Evolutionary conservation across 1,140 invertebrate species (phyloP).

Genomic region (Cydia fagiglandana): DNA sequence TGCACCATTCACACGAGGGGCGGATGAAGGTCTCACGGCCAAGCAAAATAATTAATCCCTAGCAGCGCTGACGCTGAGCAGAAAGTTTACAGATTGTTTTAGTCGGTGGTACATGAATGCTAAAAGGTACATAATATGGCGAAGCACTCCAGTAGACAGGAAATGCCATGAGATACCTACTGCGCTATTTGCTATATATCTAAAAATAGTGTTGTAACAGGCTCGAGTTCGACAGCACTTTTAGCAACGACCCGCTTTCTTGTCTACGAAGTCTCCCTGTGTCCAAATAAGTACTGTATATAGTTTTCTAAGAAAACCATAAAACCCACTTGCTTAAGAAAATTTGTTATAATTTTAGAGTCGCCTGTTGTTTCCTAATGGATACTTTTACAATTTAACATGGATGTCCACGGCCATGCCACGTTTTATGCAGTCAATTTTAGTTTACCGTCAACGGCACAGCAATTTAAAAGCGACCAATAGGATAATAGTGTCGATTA

Average conservation of each 20-base stretch:
- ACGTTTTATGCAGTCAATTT: no score
- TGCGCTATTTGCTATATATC: background rate
- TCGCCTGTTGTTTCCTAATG: no score
- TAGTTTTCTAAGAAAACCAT: no score
- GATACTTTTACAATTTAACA: no score
- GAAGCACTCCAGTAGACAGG: background rate
- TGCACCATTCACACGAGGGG: constrained; percentile 3
- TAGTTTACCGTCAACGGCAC: no score
- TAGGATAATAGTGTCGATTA: no score
- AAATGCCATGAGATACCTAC: background rate
- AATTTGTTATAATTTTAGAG: no score
- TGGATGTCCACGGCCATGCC: no score
- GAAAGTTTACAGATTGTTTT: background rate
- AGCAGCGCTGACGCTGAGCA: background rate
- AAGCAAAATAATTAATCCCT: background rate
- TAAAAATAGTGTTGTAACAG: constrained; percentile 2
- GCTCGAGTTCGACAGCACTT: background rate
- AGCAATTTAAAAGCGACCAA: no score
- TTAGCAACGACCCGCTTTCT: background rate
- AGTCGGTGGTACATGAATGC: constrained; percentile 1
- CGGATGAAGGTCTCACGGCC: background rate
- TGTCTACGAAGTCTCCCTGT: no score
- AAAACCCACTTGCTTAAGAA: no score
- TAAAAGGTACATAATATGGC: constrained; percentile 18
- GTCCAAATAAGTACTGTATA: no score